phyloP scores from a whole-genome alignment of 2,113 vertebrate species.

The Microtus montanus region DNA sequence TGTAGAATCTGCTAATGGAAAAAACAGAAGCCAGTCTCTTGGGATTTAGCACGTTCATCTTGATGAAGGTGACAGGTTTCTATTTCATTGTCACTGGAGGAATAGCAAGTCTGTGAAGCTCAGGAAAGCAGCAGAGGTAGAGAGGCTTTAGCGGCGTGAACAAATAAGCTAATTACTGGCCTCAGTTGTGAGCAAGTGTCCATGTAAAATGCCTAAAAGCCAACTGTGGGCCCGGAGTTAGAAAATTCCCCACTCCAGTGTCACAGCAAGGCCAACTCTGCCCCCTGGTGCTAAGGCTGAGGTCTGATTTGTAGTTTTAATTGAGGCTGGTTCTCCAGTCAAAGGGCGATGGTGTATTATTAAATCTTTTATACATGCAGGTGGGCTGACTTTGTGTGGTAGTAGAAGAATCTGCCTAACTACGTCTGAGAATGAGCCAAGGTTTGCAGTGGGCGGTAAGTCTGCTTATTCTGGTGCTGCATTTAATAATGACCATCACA shows the following conservation, averaged over 20 bases:
- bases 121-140: not conserved
- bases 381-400: not conserved
- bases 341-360: not conserved
- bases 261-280: slow-evolving; percentile 67
- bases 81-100: slow-evolving; percentile 24
- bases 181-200: slow-evolving; percentile 26
- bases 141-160: not conserved
- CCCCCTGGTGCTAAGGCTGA: slow-evolving; percentile 77
- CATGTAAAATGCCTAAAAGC: slow-evolving; percentile 6
- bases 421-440: slow-evolving; percentile 20
- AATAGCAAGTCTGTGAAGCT: not conserved
- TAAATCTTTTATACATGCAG: not conserved
- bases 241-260: not conserved
- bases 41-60: not conserved
- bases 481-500: not conserved
- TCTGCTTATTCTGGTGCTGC: not conserved
- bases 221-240: not conserved
- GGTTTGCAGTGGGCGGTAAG: not conserved
- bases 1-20: slow-evolving; percentile 14
- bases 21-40: slow-evolving; percentile 43
- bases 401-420: slow-evolving; percentile 15
- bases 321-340: not conserved
- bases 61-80: slow-evolving; percentile 46
- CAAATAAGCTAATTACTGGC: slow-evolving; percentile 39
- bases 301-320: slow-evolving; percentile 61